phyloP scores from a whole-genome alignment of 2,113 vertebrate genomes.

The Carlito syrichta region DNA sequence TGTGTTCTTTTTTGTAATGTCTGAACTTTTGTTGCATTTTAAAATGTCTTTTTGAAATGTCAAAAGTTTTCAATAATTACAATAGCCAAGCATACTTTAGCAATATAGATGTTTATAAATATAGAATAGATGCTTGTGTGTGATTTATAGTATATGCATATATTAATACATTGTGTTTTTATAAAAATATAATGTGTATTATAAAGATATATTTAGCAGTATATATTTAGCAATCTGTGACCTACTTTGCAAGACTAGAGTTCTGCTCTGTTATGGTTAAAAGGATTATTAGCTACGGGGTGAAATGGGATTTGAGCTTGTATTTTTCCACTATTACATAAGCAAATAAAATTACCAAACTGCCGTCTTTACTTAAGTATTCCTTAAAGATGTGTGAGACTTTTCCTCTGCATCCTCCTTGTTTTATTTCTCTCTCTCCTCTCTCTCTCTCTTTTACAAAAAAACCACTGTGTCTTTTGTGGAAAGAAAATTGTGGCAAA shows the following conservation, averaged over 20 bases:
- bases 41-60: background rate
- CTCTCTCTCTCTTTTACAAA: background rate
- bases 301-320: background rate
- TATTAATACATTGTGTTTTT: background rate
- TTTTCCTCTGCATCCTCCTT: fast-evolving
- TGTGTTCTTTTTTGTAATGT: background rate
- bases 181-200: background rate
- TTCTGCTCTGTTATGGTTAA: slow-evolving; percentile 6
- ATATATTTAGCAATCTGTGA: slow-evolving; percentile 49
- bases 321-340: slow-evolving; percentile 50
- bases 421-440: too few relatives aligned
- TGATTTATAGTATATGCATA: background rate
- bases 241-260: slow-evolving; percentile 49
- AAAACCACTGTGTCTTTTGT: background rate
- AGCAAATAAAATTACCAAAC: background rate
- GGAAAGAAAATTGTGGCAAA: background rate
- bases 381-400: background rate
- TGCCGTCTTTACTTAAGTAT: background rate
- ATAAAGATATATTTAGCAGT: background rate
- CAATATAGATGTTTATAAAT: background rate
- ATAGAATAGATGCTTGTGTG: background rate
- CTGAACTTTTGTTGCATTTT: background rate
- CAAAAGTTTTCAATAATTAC: background rate
- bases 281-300: slow-evolving; percentile 41
- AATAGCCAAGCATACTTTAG: background rate